Base-by-base conservation (phyloP, 2,797 vertebrate genomes). In the Amphiprion clarkii region DNA sequence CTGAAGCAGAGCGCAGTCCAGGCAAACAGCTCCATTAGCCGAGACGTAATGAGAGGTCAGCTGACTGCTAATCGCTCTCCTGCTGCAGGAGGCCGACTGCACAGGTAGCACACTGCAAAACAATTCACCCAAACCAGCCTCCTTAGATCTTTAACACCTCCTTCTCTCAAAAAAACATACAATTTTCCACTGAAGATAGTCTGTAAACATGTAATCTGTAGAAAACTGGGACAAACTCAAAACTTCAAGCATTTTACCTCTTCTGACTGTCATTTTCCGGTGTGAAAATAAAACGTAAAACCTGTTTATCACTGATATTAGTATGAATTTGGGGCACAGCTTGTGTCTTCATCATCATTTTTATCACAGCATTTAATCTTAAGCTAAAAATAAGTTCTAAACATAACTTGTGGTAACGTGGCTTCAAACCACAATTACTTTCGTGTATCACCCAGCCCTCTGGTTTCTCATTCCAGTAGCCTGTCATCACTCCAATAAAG, bases 1-100 rank as follows among this genome's bases (percentile, higher is more conserved):
- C 82, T 87, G 79, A 79, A 87, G 78, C 76, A 69, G 3, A 70
- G 64, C 33, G 33, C 23, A 42, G 64, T 31, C 55, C 81, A 49
- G 74, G 77, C 74, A 70, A 85, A 79, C 82, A 68, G 52, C 3
- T 77, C 51, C 71, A 83, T 87, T 86, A 70, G 66, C 49, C 25
- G n/a, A 66, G 62, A 54, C 8, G 1, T 79, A 86, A 85, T 79
- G 71, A 87, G 77, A 75, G 69, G 82, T 86, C 82, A 83, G 57
- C 36, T 73, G 66, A 72, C 67, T 81, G 16, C 40, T 78, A 71
- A 81, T 80, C 14, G 19, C 71, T 79, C 55, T 70, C 59, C 76
- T 55, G 71, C 73, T 79, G 72, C 55, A 57, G n/a, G 42, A 36
- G 54, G 54, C 49, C 54, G 40, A 69, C 55, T 46, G 51, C 66